A percentile compares a stretch with the other conserved stretches of the same genome.
Evolutionary conservation across 2,797 vertebrate genomes (phyloP).

Genomic region (Choloepus didactylus): DNA sequence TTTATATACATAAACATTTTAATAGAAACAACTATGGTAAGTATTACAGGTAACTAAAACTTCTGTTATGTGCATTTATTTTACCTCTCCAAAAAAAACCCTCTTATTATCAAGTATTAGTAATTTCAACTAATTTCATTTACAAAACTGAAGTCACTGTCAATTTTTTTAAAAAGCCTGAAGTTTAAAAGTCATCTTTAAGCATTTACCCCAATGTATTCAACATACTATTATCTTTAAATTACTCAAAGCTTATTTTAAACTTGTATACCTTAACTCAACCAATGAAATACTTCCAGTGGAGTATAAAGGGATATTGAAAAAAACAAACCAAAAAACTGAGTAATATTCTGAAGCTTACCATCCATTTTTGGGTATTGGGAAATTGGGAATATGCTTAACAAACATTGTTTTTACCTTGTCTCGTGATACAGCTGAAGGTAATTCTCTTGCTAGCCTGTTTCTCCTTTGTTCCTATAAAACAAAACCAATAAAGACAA

Average conservation of each 20-base stretch:
- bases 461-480: conserved; percentile 97
- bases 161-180: background rate
- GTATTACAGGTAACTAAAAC: conserved; percentile 31
- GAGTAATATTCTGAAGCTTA: conserved; percentile 26
- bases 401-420: conserved; percentile 90
- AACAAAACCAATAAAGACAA: conserved; percentile 76
- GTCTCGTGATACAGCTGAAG: conserved; percentile 93
- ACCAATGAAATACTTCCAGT: conserved; percentile 23
- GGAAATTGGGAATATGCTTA: background rate
- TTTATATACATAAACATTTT: background rate
- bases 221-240: conserved; percentile 49
- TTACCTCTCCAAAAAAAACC: conserved; percentile 3
- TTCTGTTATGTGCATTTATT: background rate
- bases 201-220: conserved; percentile 55
- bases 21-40: background rate
- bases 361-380: background rate
- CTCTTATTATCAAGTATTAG: conserved; percentile 37
- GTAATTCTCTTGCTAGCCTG: conserved; percentile 94
- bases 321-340: conserved; percentile 10
- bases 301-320: background rate
- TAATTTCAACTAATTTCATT: conserved; percentile 31
- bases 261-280: conserved; percentile 47
- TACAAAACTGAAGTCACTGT: background rate
- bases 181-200: conserved; percentile 55
- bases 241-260: conserved; percentile 42